Base-by-base conservation (phyloP, 2,888 invertebrate species). In the Melanostoma scalare region DNA sequence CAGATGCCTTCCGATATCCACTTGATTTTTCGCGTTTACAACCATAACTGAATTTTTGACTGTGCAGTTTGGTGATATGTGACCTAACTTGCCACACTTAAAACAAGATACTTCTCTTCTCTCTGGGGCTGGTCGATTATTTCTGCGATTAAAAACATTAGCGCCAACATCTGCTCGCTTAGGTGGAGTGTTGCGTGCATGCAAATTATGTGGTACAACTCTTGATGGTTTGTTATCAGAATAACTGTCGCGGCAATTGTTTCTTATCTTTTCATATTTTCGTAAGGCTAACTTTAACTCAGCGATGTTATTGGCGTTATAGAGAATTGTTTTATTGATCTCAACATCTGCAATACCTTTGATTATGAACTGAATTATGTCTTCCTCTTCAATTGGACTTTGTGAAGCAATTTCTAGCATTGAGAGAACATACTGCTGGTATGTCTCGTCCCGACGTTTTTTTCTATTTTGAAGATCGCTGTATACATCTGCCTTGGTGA, bases 31-130 rank as follows among this genome's bases (percentile, higher is more conserved):
- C 30, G 33, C 33, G 20, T 20, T 31, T 36, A 38, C 46, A 50
- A 6, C 40, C 40, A 69, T 58, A 4, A 69, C 69, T 46, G 61
- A 6, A 9, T 53, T 63, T 40, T 38, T 48, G 4, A 3, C 9
- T 3, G 38, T 31, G 48, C 78, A 78, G 38, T 53, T 46, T 8
- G 50, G 36, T 3, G 72, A 44, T 36, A 71, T 67, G n/a, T 80
- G 79, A 2, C 56, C 69, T 44, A 35, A 36, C 6, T 63, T 44
- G 48, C 74, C 63, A 30, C 79, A 69, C 40, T 73, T 68, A 33
- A 52, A 80, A 10, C 74, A 80, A 3, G 68, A 40, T 40, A 40
- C 40, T 35, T 69, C 42, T 60, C 38, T 40, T 30, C n/a, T 35
- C 40, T 35, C 48, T 9, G 6, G 3, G 6, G 0, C 3, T 31